Evolutionary conservation across 2,888 invertebrate genomes (phyloP), one percentile per base, ranked within the genome.

Genomic region (Cryptocephalus primarius): DNA sequence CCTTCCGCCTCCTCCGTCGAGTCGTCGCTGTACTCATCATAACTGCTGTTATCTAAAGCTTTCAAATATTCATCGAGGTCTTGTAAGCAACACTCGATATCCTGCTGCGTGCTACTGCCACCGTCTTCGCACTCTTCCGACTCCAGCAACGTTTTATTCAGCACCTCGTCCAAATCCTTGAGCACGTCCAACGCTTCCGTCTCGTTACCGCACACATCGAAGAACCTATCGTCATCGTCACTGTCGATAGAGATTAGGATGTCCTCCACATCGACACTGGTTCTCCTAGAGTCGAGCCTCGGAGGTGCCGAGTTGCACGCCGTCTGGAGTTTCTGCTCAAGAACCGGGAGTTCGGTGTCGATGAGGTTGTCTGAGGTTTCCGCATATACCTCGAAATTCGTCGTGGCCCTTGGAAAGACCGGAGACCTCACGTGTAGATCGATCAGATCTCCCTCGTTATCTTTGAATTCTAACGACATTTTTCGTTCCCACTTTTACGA

Each of bases 161-260:
- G 63, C 48, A 78, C 74, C 62, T 77, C 75, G 63, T 79, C 79
- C 52, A 79, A 65, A 61, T 76, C 76, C 57, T 75, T 74, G 53
- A 79, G 66, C 50, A 79, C 75, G 61, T 75, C 72, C 70, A 79
- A 72, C 8, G 67, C 68, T 52, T 70, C 69, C 8, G 59, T 49
- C 42, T 48, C 40, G 13, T 51, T 46, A 6, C 12, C 36, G 39
- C 52, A 51, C 31, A 52, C 32, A 40, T 48, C 44, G 33, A 46
- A 32, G 40, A 48, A 47, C 36, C 43, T 43, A 9, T 44, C 51
- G 34, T 43, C 12, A 31, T 34, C 36, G 32, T 46, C 47, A 32
- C 46, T 64, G 42, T 68, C 68, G 12, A 69, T 63, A 9, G 64
- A 59, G 32, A 69, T 68, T 31, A 69, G 51, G 48, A 69, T 67